phyloP scores from a whole-genome alignment of 2,797 vertebrate species.

The Catostomus latipinnis region DNA sequence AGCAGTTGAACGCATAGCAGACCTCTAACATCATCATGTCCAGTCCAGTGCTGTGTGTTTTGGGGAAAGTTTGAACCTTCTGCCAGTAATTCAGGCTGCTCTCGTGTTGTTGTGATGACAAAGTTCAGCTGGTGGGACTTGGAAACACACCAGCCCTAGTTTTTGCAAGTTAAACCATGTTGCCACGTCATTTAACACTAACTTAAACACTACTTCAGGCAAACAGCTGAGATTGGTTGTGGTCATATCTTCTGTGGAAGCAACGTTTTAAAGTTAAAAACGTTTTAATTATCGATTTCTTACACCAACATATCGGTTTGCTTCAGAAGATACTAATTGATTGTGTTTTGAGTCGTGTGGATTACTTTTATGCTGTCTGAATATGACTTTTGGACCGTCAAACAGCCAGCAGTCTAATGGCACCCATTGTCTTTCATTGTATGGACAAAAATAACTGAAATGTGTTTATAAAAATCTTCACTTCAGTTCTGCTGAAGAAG shows the following conservation, averaged over 20 bases:
- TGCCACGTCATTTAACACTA: slow-evolving; percentile 31
- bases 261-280: not conserved
- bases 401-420: too few species aligned
- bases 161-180: not conserved
- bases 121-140: slow-evolving; percentile 2
- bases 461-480: too few species aligned
- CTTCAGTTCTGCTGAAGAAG: too few species aligned
- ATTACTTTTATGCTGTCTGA: too few species aligned
- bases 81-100: not conserved
- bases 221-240: not conserved
- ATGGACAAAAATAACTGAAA: too few species aligned
- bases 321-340: too few species aligned
- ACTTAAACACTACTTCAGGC: not conserved
- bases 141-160: too few species aligned
- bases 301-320: too few species aligned
- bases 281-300: too few species aligned
- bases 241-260: not conserved
- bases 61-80: not conserved
- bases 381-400: too few species aligned
- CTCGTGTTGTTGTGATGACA: not conserved
- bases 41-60: not conserved
- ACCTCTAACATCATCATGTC: not conserved
- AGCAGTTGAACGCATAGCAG: not conserved
- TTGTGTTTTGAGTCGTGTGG: too few species aligned
- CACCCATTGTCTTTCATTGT: too few species aligned